Evolutionary conservation across 2,113 vertebrate species (phyloP), one percentile per base, ranked within the genome.

Genomic region (Pelodiscus sinensis): DNA sequence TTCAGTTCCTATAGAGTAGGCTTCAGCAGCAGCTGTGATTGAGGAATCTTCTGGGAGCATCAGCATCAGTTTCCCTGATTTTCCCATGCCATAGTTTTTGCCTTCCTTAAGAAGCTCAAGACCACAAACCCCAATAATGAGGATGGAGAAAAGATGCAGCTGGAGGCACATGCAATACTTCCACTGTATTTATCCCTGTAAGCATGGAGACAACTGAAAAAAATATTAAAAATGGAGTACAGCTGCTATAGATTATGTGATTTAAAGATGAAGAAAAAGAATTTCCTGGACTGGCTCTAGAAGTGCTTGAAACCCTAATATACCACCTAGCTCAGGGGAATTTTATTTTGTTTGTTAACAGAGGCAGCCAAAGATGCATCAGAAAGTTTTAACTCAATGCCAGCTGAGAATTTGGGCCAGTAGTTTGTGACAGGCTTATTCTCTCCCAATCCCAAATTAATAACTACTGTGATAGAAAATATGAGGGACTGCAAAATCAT

Each of bases 381-480:
- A 88, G 81, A 65, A 65, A 65, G 62, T 15, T 65, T 31, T 29
- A 14, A 7, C 4, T 15, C 62, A 92, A 62, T 50, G 57, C 27
- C 58, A 27, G 50, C 21, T 58, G 38, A 77, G 35, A 11, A 38
- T 31, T 82, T 68, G 44, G 4, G 4, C 58, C 18, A 27, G 54
- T 9, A 79, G 8, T 51, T 29, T 85, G 79, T 77, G 6, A 12
- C 31, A 27, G 54, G n/a, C n/a, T 85, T 25, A 85, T 31, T 52
- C 27, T 38, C n/a, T 81, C 11, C 4, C 50, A 56, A 2, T 73
- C 22, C 68, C 9, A 82, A 73, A 79, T 73, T 56, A 51, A 2
- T 38, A 27, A 4, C 12, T 62, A 35, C 31, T 79, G 0, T 3
- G 2, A 0, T 16, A 15, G 4, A 15, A 9, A 1, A 4, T 2